Conservation (phyloP, 2,888 invertebrate species). For the Lycaena phlaeas region DNA sequence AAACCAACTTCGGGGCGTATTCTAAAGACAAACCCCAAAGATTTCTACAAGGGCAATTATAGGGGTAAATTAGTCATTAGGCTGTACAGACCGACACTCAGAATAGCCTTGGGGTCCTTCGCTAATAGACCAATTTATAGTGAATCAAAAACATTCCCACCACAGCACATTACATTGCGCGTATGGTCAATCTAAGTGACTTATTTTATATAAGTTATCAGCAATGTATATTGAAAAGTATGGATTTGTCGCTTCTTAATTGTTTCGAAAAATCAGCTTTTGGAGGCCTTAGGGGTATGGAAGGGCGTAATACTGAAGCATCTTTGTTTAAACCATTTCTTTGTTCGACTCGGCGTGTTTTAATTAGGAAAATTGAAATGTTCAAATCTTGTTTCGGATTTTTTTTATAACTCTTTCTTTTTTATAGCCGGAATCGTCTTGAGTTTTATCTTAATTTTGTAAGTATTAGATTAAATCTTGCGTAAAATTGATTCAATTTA, state of each 20-base stretch:
- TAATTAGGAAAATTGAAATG: neutral
- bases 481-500: no score
- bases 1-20: constrained; percentile 8
- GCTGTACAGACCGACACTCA: constrained; percentile 22
- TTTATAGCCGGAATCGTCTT: no score
- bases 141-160: neutral
- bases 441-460: no score
- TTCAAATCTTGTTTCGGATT: neutral
- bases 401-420: no score
- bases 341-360: neutral
- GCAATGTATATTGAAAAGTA: neutral
- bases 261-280: constrained; percentile 4
- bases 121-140: constrained; percentile 19
- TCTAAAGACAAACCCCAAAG: constrained; percentile 22
- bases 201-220: neutral
- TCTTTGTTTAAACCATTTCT: neutral
- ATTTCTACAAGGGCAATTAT: constrained; percentile 31
- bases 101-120: constrained; percentile 23
- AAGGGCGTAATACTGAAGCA: neutral
- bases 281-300: neutral
- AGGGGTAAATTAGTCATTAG: constrained; percentile 30
- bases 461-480: no score
- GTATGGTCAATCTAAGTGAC: no score
- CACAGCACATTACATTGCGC: neutral
- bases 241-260: neutral